Base-by-base conservation (phyloP, 1,140 invertebrate genomes). In the Arion vulgaris region DNA sequence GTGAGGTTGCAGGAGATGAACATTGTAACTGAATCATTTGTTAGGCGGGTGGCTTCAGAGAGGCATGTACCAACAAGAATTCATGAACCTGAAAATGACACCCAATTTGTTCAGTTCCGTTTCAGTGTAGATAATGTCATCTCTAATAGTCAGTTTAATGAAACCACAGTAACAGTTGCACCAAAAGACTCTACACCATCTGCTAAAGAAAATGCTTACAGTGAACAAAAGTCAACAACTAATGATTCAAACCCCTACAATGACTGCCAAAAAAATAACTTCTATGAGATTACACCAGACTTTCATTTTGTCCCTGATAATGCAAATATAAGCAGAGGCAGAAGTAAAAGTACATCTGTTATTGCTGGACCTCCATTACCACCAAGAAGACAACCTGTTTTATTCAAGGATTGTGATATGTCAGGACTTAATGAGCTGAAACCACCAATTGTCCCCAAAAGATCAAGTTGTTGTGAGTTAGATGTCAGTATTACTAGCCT, bases 401-500 rank as follows among this genome's bases (percentile, higher is more conserved):
- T 41, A n/a, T 5, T 2, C 13, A 72, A 41, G n/a, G 36, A 36
- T 41, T 13, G 0, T 72, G 28, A 38, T 45, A 72, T 66, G 62
- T 28, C 62, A 66, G 62, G 71, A 13, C 41, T 72, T 72, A n/a
- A 72, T 72, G 13, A 0, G 23, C 7, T 19, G 11, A 72, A 72
- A 28, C 71, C 71, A 41, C 41, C 71, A 26, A 36, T 41, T n/a
- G 11, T 45, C n/a, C 71, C 71, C 0, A 72, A 41, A 45, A 23
- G 71, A 41, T 7, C 32, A 36, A 0, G 26, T 68, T 2, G 28
- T 41, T 15, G 39, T 39, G 51, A 62, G 13, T 15, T 38, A 5
- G 5, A 78, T 34, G 19, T 62, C 1, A 66, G 28, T 41, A 49
- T 49, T 15, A 78, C 76, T 36, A 78, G 76, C n/a, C 53, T 78